phyloP scores from a whole-genome alignment of 2,797 vertebrate genomes.

The Phrynocephalus vlangalii region DNA sequence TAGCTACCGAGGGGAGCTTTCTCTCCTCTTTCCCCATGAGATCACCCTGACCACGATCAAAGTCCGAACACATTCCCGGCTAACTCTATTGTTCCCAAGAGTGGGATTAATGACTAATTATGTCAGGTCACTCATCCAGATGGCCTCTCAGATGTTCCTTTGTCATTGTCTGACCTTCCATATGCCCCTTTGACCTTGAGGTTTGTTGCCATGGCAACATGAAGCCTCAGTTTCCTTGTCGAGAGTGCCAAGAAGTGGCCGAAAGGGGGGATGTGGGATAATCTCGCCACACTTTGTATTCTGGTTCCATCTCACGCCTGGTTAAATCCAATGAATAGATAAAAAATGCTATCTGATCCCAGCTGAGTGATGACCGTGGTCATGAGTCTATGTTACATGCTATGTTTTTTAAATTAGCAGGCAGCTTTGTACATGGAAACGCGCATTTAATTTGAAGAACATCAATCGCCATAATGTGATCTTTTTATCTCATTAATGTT shows the following conservation, averaged over 20 bases:
- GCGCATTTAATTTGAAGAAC: constrained; percentile 92
- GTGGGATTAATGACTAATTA: constrained; percentile 98
- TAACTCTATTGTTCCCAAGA: constrained; percentile 88
- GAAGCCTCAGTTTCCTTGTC: constrained; percentile 85
- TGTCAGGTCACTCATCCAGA: constrained; percentile 99
- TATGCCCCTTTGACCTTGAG: constrained; percentile 94
- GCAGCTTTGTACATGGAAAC: constrained; percentile 91
- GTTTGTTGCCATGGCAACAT: constrained; percentile 92
- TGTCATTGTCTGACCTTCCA: constrained; percentile 91
- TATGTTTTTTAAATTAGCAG: constrained; percentile 95
- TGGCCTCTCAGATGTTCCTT: constrained; percentile 94
- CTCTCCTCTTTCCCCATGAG: constrained; percentile 82
- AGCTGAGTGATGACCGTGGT: constrained; percentile 90
- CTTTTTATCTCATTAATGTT: constrained; percentile 97
- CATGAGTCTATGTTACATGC: constrained; percentile 96
- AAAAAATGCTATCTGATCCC: constrained; percentile 87
- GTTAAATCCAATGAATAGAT: constrained; percentile 98
- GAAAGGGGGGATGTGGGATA: constrained; percentile 81
- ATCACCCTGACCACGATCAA: constrained; percentile 87
- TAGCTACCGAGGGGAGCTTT: constrained; percentile 87
- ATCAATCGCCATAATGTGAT: constrained; percentile 91
- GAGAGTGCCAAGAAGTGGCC: constrained; percentile 83
- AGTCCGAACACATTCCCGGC: constrained; percentile 87
- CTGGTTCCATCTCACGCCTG: constrained; percentile 91
- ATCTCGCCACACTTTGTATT: constrained; percentile 93